phyloP scores from a whole-genome alignment of 2,113 vertebrate species.

The Crypturellus undulatus region DNA sequence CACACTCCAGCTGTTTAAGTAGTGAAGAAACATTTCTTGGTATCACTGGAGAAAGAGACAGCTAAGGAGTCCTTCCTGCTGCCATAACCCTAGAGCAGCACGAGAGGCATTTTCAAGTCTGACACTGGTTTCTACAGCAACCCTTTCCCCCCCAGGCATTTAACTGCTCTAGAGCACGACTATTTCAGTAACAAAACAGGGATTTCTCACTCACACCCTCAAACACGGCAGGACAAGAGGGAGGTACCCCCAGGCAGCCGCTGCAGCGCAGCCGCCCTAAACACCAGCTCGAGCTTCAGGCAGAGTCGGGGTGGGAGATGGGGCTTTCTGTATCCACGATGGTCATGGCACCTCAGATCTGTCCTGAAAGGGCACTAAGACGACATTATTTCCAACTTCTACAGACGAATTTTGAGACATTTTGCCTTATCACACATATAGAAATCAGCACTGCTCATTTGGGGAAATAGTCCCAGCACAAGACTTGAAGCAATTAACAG shows the following conservation, averaged over 20 bases:
- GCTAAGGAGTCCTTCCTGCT: background rate
- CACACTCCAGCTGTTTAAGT: background rate
- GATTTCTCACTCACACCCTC: background rate
- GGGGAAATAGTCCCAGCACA: background rate
- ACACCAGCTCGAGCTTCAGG: background rate
- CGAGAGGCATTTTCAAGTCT: background rate
- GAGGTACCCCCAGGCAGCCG: background rate
- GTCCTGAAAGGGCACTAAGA: background rate
- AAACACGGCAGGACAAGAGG: background rate
- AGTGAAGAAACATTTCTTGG: background rate
- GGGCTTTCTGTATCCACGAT: background rate
- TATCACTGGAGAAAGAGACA: background rate
- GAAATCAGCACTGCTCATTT: background rate
- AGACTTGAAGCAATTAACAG: background rate
- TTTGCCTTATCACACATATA: background rate
- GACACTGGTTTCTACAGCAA: slow-evolving; percentile 36
- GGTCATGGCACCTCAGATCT: background rate
- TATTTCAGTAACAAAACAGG: background rate
- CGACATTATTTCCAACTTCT: background rate
- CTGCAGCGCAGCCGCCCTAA: accelerated
- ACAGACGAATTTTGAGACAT: background rate
- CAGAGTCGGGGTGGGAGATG: background rate
- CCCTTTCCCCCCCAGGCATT: background rate
- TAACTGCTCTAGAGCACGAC: background rate
- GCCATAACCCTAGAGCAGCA: background rate